These are phyloP conservation scores for Dynastes grantii DNA, from an alignment of 2,888 invertebrate genomes.

Conservation along the genomic window DNA sequence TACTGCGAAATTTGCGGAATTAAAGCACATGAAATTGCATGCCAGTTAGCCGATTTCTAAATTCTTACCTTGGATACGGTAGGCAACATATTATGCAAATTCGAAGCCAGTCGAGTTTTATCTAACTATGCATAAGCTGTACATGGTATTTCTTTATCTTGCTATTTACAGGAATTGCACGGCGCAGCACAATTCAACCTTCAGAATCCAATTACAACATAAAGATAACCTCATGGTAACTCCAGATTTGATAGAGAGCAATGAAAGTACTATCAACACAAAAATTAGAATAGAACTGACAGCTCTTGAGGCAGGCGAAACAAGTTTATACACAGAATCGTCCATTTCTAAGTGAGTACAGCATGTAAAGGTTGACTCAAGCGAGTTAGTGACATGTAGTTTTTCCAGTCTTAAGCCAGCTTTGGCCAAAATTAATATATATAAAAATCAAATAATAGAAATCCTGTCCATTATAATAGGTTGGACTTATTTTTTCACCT, in stretches of 20 bases:
- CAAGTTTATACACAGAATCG: not conserved
- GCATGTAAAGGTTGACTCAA: not conserved
- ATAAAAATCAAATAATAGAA: conserved; percentile 78
- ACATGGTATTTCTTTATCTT: too few species aligned
- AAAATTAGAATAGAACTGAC: not conserved
- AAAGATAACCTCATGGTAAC: not conserved
- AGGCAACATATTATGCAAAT: too few species aligned
- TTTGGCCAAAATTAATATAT: conserved; percentile 82
- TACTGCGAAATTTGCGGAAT: too few species aligned
- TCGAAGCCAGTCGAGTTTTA: too few species aligned
- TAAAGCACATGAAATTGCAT: too few species aligned
- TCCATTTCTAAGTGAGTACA: not conserved
- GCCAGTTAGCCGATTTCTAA: too few species aligned
- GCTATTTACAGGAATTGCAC: not conserved
- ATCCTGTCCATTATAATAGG: conserved; percentile 86
- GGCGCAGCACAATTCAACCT: not conserved
- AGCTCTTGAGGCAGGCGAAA: not conserved
- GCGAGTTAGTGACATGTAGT: not conserved
- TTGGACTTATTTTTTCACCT: conserved; percentile 97
- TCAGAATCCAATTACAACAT: not conserved
- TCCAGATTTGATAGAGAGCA: not conserved
- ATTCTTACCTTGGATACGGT: too few species aligned
- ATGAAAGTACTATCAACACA: not conserved
- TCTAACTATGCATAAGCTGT: too few species aligned
- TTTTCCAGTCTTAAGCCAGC: conserved; percentile 76